Evolutionary conservation across 1,140 invertebrate genomes (phyloP), one percentile per base, ranked within the genome.

Genomic region (Musca vetustissima): DNA sequence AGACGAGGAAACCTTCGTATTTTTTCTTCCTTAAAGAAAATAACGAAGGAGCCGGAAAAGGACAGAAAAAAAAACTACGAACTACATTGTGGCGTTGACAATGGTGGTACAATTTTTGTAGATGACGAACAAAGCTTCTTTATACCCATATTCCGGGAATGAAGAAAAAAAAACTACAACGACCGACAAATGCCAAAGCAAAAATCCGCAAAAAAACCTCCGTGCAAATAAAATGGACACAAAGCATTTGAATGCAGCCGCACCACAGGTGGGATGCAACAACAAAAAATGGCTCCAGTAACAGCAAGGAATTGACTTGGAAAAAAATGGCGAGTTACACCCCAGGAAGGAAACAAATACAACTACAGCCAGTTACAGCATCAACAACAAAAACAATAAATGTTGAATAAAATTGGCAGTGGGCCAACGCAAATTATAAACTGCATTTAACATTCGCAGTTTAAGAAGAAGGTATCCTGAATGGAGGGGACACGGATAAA

Each of bases 181-280:
- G 8, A 8, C 28, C 3, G 8, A 28, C 28, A 28, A 28, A 28
- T 28, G 28, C 28, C 28, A 61, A 52, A 61, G 57, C 11, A 61
- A 36, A 61, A 61, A 17, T 2, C 15, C 55, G 15, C 13, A 43
- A 43, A 59, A 36, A 36, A 61, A n/a, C n/a, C n/a, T n/a, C n/a
- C 21, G 17, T 36, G 57, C 57, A n/a, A 24, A 61, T 36, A 61
- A 21, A 61, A 61, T 36, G 57, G 28, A 61, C 28, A 61, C 11
- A 61, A 6, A 36, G 55, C 28, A 61, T 61, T 21, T 61, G 57
- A 61, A 61, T 19, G 21, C 7, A 6, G 36, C 36, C 36, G 19
- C 57, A 61, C 57, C 57, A 61, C 57, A 61, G 57, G 57, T 61
- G 57, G 57, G 28, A 21, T 36, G 28, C 32, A 61, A 8, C n/a